Percentiles rank a stretch among this genome's conserved stretches.
phyloP scores from a whole-genome alignment of 2,113 vertebrate genomes.

The Centropus bengalensis region DNA sequence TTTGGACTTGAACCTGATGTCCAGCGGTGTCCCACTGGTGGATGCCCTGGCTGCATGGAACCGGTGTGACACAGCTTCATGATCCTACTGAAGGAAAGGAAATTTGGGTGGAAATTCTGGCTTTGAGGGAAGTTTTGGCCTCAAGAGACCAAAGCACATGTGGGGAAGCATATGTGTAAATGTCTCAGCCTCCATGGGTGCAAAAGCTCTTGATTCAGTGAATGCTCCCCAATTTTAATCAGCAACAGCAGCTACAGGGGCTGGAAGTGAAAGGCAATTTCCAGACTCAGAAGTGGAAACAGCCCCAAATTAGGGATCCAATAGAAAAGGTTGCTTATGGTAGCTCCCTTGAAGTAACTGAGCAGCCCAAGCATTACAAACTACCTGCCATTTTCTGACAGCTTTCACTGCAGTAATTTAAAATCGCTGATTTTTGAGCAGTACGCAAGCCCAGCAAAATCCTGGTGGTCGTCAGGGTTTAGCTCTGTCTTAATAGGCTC shows the following conservation, averaged over 20 bases:
- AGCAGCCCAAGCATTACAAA: not conserved
- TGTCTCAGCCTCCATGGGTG: accelerated
- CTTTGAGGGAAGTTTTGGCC: not conserved
- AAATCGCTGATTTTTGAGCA: not conserved
- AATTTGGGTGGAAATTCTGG: not conserved
- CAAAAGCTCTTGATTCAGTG: not conserved
- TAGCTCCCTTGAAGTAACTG: not conserved
- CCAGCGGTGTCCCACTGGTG: not conserved
- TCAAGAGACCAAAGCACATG: no score
- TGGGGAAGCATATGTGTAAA: accelerated
- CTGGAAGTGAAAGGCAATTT: not conserved
- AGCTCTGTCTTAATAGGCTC: not conserved
- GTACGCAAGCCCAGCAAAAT: not conserved
- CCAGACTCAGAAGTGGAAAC: not conserved
- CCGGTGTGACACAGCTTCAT: not conserved
- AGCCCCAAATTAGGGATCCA: not conserved
- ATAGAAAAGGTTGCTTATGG: not conserved
- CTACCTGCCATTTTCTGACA: not conserved
- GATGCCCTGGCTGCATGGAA: not conserved
- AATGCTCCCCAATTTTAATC: not conserved
- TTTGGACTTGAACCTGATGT: not conserved
- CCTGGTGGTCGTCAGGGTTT: not conserved
- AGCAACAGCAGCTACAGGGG: not conserved
- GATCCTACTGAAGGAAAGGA: not conserved
- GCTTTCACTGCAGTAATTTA: not conserved